Evolutionary conservation across 2,888 invertebrate genomes (phyloP).

Genomic region (Eulithis testata): DNA sequence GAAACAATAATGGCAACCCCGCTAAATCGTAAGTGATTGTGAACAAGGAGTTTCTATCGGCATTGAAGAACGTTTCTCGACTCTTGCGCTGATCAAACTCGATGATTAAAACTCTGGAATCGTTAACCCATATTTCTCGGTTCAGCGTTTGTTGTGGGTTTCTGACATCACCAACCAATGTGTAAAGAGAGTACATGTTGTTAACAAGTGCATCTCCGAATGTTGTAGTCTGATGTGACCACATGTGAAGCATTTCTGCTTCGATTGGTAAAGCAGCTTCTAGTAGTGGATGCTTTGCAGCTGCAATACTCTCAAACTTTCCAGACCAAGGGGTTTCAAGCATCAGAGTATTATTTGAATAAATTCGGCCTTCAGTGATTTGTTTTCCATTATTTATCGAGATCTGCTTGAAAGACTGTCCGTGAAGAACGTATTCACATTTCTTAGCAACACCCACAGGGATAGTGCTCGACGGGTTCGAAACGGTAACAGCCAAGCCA

Average conservation of each 20-base stretch:
- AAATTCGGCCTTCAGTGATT: slow-evolving; percentile 89
- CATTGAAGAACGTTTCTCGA: slow-evolving; percentile 95
- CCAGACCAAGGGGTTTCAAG: slow-evolving; percentile 91
- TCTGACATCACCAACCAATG: slow-evolving; percentile 92
- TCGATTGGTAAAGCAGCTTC: slow-evolving; percentile 94
- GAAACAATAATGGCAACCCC: slow-evolving; percentile 94
- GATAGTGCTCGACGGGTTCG: slow-evolving; percentile 80
- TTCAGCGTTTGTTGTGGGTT: slow-evolving; percentile 93
- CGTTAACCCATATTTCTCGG: slow-evolving; percentile 95
- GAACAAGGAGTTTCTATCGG: slow-evolving; percentile 91
- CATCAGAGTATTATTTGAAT: slow-evolving; percentile 91
- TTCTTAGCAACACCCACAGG: slow-evolving; percentile 83
- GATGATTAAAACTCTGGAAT: slow-evolving; percentile 93
- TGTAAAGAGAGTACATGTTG: slow-evolving; percentile 92
- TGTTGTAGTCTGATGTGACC: slow-evolving; percentile 92
- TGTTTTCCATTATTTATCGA: slow-evolving; percentile 89
- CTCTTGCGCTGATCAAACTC: slow-evolving; percentile 97
- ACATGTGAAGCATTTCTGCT: slow-evolving; percentile 95
- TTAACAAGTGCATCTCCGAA: slow-evolving; percentile 91
- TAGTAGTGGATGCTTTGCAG: slow-evolving; percentile 91
- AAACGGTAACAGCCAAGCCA: slow-evolving; percentile 90
- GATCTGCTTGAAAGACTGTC: slow-evolving; percentile 87
- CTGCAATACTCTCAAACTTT: slow-evolving; percentile 89
- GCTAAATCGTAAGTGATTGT: slow-evolving; percentile 95
- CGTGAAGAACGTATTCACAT: slow-evolving; percentile 86